Evolutionary conservation across 2,113 vertebrate genomes (phyloP), one percentile per base, ranked within the genome.

Genomic region (Cyprinus carpio): DNA sequence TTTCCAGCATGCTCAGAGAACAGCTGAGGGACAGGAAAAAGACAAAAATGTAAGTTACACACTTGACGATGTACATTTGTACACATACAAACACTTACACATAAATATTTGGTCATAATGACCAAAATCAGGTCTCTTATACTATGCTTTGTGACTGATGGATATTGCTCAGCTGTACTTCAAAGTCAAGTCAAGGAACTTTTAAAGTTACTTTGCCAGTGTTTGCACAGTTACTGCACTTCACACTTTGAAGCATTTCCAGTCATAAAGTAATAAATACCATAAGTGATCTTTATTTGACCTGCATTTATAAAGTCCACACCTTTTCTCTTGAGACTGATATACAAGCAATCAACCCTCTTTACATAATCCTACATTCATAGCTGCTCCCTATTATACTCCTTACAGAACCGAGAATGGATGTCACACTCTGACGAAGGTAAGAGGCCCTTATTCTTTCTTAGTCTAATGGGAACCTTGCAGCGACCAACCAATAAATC

Each of bases 1-100:
- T 98, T 27, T 93, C 89, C 2, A 90, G 87, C 75, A 80, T 96
- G 88, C 90, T 95, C 20, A 96, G 91, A 89, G 97, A 99, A 64
- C 96, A 96, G 81, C 91, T 94, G 1, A 94, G 94, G 2, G 97
- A 99, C 6, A 90, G 95, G 40, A 94, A 96, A 75, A 93, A 95
- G 62, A 93, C 93, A 11, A 93, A 93, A 93, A 89, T 89, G 98
- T 98, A 94, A 94, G 92, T 92, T 2, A 29, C 2, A 46, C 43
- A 46, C 43, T 46, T 3, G 11, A 2, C 76, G n/a, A 46, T 10
- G 46, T 20, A 29, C n/a, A 49, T 67, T 34, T 34, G 46, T 49
- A 49, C 3, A 43, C 10, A 46, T 12, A 51, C 49, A 51, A 51
- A 51, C 49, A 51, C 2, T 46, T 5, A 16, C 46, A 74, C 37